Evolutionary conservation across 2,888 invertebrate genomes (phyloP), one percentile per base, ranked within the genome.

Genomic region (Latrodectus elegans): DNA sequence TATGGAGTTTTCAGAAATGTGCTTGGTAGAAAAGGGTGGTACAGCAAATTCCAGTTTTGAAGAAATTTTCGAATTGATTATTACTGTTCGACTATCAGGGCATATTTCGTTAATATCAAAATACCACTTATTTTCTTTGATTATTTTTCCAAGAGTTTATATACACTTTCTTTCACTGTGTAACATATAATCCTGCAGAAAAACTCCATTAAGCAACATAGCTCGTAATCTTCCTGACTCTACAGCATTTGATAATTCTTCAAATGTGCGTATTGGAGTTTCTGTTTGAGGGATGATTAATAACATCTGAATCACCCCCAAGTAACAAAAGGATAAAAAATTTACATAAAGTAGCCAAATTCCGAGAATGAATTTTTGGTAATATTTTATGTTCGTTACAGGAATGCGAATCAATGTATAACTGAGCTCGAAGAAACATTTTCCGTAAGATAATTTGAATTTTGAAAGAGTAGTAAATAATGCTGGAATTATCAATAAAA

Each of bases 1-100:
- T 15, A 80, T 64, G 10, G 80, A 80, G 14, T 17, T 17, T 10
- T 72, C 64, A 22, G 80, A 72, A 8, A 72, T 65, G 22, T 55
- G 51, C n/a, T 80, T 77, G 11, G 4, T 22, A 8, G 67, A 51
- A 10, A 52, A 51, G 2, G 77, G 72, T 11, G 71, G 26, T 3
- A 17, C 1, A 0, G 72, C 72, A 64, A 68, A 80, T 6, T 12
- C 38, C 11, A 71, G 52, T 10, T 64, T 17, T 51, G 72, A 12
- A 15, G 55, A 17, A 4, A 72, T 17, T 3, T 71, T 26, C 0
- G 80, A n/a, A 9, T 52, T 65, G 15, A 80, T 72, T 0, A 72
- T 12, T 9, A 72, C 80, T 4, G 38, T 51, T 3, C n/a, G n/a
- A 53, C 73, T 52, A 26, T 73, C 17, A 64, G n/a, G 64, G 9